These are phyloP conservation scores for Poeciliopsis prolifica DNA, from an alignment of 2,113 vertebrate genomes.

Conservation along the genomic window DNA sequence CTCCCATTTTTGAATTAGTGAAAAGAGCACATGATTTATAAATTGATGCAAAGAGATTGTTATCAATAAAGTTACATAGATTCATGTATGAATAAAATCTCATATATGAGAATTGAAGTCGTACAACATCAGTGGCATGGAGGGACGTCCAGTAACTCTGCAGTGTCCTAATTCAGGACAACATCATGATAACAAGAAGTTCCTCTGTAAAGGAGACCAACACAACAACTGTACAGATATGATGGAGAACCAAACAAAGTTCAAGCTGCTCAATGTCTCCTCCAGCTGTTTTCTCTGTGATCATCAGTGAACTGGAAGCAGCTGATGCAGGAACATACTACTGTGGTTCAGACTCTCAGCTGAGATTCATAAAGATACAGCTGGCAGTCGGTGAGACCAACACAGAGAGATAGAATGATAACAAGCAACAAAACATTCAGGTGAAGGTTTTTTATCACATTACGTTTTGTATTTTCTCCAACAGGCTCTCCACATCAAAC, in stretches of 20 bases:
- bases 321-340: slow-evolving; percentile 50
- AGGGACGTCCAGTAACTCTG: slow-evolving; percentile 9
- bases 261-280: neutral
- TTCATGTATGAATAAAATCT: no score
- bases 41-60: no score
- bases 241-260: neutral
- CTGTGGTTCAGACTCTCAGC: slow-evolving; percentile 52
- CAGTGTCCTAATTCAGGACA: slow-evolving; percentile 40
- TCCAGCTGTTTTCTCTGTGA: slow-evolving; percentile 36
- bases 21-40: no score
- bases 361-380: slow-evolving; percentile 43
- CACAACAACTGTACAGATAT: slow-evolving; percentile 18
- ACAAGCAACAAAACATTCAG: no score
- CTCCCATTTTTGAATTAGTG: no score
- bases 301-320: slow-evolving; percentile 3
- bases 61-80: no score
- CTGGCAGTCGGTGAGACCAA: no score
- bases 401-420: no score
- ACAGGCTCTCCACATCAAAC: no score
- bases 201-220: slow-evolving; percentile 51
- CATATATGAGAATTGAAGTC: neutral
- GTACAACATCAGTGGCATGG: neutral
- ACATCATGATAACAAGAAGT: slow-evolving; percentile 36
- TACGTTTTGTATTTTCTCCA: no score
- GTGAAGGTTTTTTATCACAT: no score